Conservation (phyloP, 2,113 vertebrate genomes). For the Speoplatyrhinus poulsoni region DNA sequence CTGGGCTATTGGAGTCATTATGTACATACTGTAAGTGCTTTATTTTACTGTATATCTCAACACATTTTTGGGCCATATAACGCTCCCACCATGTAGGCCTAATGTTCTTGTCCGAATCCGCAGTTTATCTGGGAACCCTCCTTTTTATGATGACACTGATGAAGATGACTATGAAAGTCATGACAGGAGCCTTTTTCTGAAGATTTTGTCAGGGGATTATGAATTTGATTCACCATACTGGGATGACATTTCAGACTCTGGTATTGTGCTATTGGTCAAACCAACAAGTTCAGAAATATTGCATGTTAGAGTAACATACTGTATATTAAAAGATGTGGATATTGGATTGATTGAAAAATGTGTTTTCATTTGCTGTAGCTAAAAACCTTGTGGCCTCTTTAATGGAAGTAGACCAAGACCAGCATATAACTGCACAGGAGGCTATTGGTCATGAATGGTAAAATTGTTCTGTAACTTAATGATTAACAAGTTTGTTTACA, state of each 20-base stretch:
- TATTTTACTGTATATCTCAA: not conserved
- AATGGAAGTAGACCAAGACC: slow-evolving; percentile 97
- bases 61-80: not conserved
- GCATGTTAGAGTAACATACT: not conserved
- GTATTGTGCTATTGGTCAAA: slow-evolving; percentile 61
- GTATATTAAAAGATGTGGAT: not conserved
- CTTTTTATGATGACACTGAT: slow-evolving; percentile 94
- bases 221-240: slow-evolving; percentile 98
- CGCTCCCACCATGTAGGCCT: not conserved
- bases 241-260: slow-evolving; percentile 98
- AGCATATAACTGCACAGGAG: slow-evolving; percentile 92
- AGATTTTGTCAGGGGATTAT: slow-evolving; percentile 95
- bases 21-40: slow-evolving; percentile 94
- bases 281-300: not conserved
- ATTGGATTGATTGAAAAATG: not conserved
- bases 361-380: slow-evolving; percentile 71
- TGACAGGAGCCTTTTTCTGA: slow-evolving; percentile 95
- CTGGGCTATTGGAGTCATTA: slow-evolving; percentile 98
- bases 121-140: slow-evolving; percentile 95
- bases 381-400: slow-evolving; percentile 92
- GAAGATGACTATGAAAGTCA: slow-evolving; percentile 95
- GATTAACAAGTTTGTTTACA: slow-evolving; percentile 1
- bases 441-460: slow-evolving; percentile 97
- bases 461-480: slow-evolving; percentile 22
- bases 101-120: not conserved